A percentile compares a stretch with the other conserved stretches of the same genome.
phyloP scores from a whole-genome alignment of 2,113 vertebrate species.

The Rana temporaria region DNA sequence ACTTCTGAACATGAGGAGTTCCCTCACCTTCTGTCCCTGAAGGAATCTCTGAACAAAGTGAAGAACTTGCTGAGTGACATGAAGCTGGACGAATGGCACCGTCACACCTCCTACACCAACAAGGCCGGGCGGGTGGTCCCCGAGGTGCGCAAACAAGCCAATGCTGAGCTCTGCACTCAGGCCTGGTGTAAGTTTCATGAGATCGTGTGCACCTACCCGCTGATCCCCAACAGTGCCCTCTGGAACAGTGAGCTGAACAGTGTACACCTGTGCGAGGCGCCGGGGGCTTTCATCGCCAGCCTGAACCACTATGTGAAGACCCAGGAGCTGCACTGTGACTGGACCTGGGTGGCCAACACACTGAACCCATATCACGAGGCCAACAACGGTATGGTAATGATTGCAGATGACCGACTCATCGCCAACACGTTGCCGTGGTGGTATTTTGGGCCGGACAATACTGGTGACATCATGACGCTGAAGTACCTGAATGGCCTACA shows the following conservation, averaged over 20 bases:
- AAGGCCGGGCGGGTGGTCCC: constrained; percentile 86
- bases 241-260: constrained; percentile 80
- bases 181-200: constrained; percentile 96
- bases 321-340: constrained; percentile 78
- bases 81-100: constrained; percentile 91
- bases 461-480: constrained; percentile 87
- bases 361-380: constrained; percentile 93
- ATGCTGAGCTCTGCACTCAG: constrained; percentile 93
- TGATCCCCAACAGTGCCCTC: constrained; percentile 80
- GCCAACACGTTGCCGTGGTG: constrained; percentile 88
- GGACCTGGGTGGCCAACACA: constrained; percentile 91
- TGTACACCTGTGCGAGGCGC: constrained; percentile 92
- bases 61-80: constrained; percentile 93
- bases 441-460: constrained; percentile 95
- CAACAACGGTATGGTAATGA: constrained; percentile 82
- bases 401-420: constrained; percentile 91
- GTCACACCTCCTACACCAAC: constrained; percentile 92
- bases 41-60: constrained; percentile 85
- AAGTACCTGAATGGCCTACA: constrained; percentile 84
- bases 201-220: constrained; percentile 81
- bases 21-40: constrained; percentile 77
- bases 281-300: constrained; percentile 90
- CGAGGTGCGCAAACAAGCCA: constrained; percentile 77
- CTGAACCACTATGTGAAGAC: constrained; percentile 92
- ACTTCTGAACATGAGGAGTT: constrained; percentile 70